phyloP scores from a whole-genome alignment of 2,797 vertebrate species.

The Avahi laniger region DNA sequence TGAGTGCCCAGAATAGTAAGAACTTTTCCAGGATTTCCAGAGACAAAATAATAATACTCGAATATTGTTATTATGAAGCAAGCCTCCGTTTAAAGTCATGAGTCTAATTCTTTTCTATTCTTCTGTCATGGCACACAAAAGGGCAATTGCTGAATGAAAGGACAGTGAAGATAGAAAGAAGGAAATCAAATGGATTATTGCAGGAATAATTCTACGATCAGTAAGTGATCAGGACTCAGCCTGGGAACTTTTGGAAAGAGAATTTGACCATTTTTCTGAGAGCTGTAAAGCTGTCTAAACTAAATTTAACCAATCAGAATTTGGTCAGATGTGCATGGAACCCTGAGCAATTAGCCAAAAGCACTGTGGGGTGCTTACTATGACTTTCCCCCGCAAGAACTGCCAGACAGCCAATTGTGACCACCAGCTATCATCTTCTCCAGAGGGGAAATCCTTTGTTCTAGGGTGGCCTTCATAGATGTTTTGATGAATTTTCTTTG shows the following conservation, averaged over 20 bases:
- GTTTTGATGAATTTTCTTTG: slow-evolving; percentile 55
- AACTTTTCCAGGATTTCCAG: not conserved
- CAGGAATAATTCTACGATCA: not conserved
- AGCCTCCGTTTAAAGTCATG: not conserved
- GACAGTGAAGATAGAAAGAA: not conserved
- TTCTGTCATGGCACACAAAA: not conserved
- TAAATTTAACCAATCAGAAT: not conserved
- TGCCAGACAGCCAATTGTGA: not conserved
- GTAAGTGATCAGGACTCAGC: not conserved
- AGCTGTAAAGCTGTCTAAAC: not conserved
- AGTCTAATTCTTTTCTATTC: not conserved
- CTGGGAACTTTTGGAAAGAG: not conserved
- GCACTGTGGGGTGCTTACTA: not conserved
- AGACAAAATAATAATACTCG: not conserved
- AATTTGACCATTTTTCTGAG: not conserved
- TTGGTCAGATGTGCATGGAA: not conserved
- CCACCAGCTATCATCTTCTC: not conserved
- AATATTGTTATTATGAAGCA: not conserved
- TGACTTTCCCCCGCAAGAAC: not conserved
- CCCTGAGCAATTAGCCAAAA: not conserved
- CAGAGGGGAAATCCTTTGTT: not conserved
- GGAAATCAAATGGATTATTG: not conserved
- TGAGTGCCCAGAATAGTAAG: not conserved
- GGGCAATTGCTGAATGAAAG: not conserved
- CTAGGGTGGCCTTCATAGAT: slow-evolving; percentile 14